These are phyloP conservation scores for Mya arenaria DNA, from an alignment of 1,140 invertebrate species.

Conservation along the genomic window DNA sequence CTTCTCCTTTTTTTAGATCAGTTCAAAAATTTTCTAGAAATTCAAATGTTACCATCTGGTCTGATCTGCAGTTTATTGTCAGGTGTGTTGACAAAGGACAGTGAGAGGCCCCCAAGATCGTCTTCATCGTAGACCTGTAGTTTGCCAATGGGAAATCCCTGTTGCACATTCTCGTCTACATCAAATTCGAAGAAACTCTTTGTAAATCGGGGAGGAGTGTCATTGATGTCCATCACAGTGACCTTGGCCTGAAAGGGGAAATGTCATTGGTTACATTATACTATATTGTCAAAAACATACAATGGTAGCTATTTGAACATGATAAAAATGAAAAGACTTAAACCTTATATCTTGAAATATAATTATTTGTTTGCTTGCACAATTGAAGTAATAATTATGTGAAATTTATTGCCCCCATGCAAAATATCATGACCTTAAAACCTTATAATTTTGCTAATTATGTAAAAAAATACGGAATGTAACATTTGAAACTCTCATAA, in stretches of 20 bases:
- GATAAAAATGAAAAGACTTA: conserved; percentile 77
- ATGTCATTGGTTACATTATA: background rate
- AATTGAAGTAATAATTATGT: too few species aligned
- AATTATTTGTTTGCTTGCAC: too few species aligned
- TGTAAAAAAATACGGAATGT: too few species aligned
- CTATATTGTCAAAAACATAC: too few species aligned
- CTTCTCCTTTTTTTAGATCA: too few species aligned
- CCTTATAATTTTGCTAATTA: too few species aligned
- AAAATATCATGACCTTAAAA: too few species aligned
- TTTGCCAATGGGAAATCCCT: conserved; percentile 47
- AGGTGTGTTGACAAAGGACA: conserved; percentile 57
- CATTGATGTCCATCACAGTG: conserved; percentile 74
- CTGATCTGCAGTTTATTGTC: conserved; percentile 61
- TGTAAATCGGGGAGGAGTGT: conserved; percentile 76
- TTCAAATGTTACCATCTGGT: conserved; percentile 61
- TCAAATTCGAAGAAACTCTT: conserved; percentile 64
- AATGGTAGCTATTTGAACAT: too few species aligned
- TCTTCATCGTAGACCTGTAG: conserved; percentile 67
- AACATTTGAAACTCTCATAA: too few species aligned
- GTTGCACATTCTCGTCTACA: conserved; percentile 61
- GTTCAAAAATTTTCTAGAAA: background rate
- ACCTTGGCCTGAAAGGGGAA: conserved; percentile 81
- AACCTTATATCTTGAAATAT: background rate
- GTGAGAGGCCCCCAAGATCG: conserved; percentile 57
- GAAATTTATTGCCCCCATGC: too few species aligned